phyloP scores from a whole-genome alignment of 2,113 vertebrate species.

The Silurus asotus region DNA sequence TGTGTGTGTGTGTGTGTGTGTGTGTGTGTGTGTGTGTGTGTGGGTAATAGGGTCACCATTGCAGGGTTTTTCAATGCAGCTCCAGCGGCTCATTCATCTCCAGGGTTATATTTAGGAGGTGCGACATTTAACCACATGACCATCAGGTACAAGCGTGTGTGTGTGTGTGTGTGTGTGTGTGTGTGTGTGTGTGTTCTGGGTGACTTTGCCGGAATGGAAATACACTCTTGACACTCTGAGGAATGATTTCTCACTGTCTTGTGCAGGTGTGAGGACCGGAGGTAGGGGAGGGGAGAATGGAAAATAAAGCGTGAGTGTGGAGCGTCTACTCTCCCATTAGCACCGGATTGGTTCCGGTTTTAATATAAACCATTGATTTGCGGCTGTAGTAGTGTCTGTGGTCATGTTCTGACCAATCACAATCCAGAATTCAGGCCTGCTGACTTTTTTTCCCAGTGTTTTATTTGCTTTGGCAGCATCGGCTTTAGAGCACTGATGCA shows the following conservation, averaged over 20 bases:
- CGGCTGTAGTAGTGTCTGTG: not conserved
- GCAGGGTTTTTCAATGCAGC: conserved; percentile 40
- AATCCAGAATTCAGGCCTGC: not conserved
- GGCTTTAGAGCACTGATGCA: not conserved
- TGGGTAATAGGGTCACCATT: conserved; percentile 59
- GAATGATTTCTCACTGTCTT: conserved; percentile 17
- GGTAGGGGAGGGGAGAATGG: not conserved
- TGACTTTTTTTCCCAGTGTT: not conserved
- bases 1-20: conserved; percentile 30
- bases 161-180: conserved; percentile 13
- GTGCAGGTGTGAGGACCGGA: not conserved
- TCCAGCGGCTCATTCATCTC: conserved; percentile 48
- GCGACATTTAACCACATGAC: conserved; percentile 53
- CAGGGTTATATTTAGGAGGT: conserved; percentile 45
- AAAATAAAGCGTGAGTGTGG: not conserved
- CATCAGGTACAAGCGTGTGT: conserved; percentile 7
- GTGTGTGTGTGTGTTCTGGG: conserved; percentile 16
- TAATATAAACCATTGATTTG: not conserved
- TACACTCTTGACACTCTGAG: conserved; percentile 31
- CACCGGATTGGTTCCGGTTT: not conserved
- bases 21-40: conserved; percentile 38
- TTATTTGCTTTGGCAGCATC: not conserved
- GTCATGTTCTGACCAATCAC: not conserved
- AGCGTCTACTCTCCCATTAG: not conserved
- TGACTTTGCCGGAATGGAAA: conserved; percentile 45